These are phyloP conservation scores for Thysanoteuthis rhombus DNA, from an alignment of 2,888 invertebrate species.

Conservation along the genomic window DNA sequence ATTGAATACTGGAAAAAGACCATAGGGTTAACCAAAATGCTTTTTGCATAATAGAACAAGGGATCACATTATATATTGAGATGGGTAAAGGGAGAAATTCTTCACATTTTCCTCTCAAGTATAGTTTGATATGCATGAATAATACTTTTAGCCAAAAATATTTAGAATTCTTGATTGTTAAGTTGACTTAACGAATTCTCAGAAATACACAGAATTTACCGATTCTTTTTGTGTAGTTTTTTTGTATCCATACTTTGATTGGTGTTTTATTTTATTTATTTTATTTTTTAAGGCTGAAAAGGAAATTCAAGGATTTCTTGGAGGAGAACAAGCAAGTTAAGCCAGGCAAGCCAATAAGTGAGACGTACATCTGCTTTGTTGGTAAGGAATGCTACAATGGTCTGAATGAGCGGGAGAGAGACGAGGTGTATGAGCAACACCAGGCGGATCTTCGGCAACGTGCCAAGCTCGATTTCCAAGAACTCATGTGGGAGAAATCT, in stretches of 20 bases:
- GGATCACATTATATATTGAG: no score
- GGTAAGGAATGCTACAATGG: constrained; percentile 94
- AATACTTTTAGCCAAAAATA: no score
- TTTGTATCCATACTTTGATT: not conserved
- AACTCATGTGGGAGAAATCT: constrained; percentile 89
- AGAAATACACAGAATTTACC: no score
- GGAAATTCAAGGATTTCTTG: constrained; percentile 90
- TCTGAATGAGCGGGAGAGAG: constrained; percentile 87
- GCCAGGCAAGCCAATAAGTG: constrained; percentile 90
- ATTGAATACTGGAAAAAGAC: no score
- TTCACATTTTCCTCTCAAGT: no score
- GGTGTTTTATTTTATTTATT: not conserved
- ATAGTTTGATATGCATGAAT: no score
- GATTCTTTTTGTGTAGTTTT: no score
- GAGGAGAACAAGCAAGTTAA: constrained; percentile 95
- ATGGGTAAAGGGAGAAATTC: no score
- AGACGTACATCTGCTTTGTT: constrained; percentile 86
- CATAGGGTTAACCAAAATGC: no score
- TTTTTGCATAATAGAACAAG: no score
- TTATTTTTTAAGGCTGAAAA: constrained; percentile 79
- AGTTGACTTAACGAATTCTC: no score
- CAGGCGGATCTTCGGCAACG: constrained; percentile 78
- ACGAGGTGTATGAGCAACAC: constrained; percentile 91
- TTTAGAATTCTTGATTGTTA: no score
- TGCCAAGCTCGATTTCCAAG: constrained; percentile 92